A percentile compares a stretch with the other conserved stretches of the same genome.
phyloP scores from a whole-genome alignment of 2,113 vertebrate species.

The Anhinga anhinga region DNA sequence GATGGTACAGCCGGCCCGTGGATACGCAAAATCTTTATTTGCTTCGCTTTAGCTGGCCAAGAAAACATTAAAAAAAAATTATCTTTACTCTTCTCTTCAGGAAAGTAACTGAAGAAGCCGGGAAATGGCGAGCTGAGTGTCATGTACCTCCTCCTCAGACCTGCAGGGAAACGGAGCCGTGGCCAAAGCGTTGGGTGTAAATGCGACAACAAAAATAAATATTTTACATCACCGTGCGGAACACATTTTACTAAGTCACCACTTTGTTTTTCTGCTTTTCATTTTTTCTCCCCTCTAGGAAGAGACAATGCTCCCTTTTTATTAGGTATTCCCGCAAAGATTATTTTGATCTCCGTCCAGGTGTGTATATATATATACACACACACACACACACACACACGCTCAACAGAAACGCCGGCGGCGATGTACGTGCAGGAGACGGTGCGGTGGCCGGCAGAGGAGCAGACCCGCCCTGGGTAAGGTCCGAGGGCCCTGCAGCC shows the following conservation, averaged over 20 bases:
- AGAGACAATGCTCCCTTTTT: not conserved
- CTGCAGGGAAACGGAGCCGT: not conserved
- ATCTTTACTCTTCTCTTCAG: not conserved
- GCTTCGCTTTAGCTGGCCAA: not conserved
- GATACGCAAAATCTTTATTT: slow-evolving; percentile 1
- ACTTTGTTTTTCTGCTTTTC: not conserved
- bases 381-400: not conserved
- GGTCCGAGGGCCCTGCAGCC: not conserved
- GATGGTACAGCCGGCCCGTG: not conserved
- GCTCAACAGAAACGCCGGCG: not conserved
- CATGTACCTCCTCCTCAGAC: not conserved
- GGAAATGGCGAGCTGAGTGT: not conserved
- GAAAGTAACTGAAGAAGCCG: not conserved
- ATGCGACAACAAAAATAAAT: slow-evolving; percentile 45
- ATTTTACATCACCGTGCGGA: not conserved
- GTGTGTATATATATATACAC: not conserved
- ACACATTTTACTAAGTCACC: not conserved
- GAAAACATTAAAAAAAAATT: not conserved
- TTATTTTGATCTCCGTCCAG: not conserved
- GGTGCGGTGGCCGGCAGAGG: not conserved
- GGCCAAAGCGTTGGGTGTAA: not conserved
- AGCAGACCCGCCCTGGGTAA: not conserved
- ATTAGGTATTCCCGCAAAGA: not conserved
- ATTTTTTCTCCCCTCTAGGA: not conserved
- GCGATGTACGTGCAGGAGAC: not conserved